Evolutionary conservation across 1,140 invertebrate species (phyloP), one percentile per base, ranked within the genome.

Genomic region (Sesamia nonagrioides): DNA sequence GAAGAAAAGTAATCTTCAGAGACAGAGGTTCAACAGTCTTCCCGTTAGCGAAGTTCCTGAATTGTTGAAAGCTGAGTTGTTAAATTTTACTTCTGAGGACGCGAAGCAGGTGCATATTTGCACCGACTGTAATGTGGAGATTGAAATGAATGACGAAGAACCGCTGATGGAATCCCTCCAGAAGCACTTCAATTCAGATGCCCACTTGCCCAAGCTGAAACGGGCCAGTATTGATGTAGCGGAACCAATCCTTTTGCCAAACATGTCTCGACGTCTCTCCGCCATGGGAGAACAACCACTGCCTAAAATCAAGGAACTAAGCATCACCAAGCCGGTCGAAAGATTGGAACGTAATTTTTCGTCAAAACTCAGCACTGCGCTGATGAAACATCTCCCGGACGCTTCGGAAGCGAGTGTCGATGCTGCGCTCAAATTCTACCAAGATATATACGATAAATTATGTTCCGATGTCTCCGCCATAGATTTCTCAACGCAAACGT

Each of bases 81-180:
- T 75, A n/a, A 50, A 50, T 56, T 27, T 84, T 0, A 88, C 81
- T 6, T 80, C 80, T 11, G 93, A 92, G 6, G 88, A 89, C 48
- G 91, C 93, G 0, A 89, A 91, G 68, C 93, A 91, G 61, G 89
- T 94, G 0, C 93, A 95, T 69, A 95, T 95, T 13, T 95, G 93
- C 75, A 93, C 89, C 0, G 92, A 95, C 45, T 95, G 93, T 56
- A 81, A 92, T 33, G 85, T 94, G 1, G 93, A 94, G 78, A 94
- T 94, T 3, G 91, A 93, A 60, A 21, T 94, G 54, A 91, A 89
- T n/a, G 91, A 93, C 37, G 91, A 94, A 2, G 88, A 90, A 60
- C 92, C 92, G 0, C 74, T 94, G 0, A 94, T 95, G 93, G 93
- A 95, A 71, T 93, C 91, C 0, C 82, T 95, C 0, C 91, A 94